Conservation (phyloP, 2,888 invertebrate genomes). For the Ernsta delagoae region DNA sequence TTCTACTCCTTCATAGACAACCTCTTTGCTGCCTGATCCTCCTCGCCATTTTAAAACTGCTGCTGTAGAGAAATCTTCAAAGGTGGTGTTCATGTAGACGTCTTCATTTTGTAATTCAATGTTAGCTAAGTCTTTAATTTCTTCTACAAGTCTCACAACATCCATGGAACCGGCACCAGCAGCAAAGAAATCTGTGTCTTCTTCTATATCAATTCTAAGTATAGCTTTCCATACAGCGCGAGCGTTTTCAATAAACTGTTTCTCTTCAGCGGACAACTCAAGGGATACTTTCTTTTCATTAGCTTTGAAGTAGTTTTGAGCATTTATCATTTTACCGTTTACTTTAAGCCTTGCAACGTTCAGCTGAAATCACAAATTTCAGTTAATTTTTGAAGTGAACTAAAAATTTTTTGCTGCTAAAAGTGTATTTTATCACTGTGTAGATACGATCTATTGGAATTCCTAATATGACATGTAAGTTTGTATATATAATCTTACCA, state of each 20-base stretch:
- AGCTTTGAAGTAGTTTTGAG: constrained; percentile 90
- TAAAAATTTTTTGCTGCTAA: neutral
- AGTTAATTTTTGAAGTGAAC: no score
- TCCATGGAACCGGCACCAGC: constrained; percentile 99
- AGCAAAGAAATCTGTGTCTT: constrained; percentile 95
- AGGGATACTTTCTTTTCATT: constrained; percentile 81
- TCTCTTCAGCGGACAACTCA: constrained; percentile 90
- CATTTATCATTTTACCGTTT: constrained; percentile 92
- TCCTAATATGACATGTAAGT: no score
- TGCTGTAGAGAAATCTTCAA: constrained; percentile 90
- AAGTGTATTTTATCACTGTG: neutral
- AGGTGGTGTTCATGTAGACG: constrained; percentile 96
- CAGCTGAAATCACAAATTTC: constrained; percentile 74
- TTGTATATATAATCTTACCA: no score
- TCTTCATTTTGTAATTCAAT: constrained; percentile 94
- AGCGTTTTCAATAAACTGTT: constrained; percentile 86
- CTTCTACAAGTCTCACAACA: constrained; percentile 96
- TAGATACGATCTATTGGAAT: no score
- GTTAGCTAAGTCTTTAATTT: constrained; percentile 92
- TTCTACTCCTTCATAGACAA: constrained; percentile 90
- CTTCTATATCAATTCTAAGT: constrained; percentile 89
- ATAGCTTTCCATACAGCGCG: constrained; percentile 93
- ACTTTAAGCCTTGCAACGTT: constrained; percentile 91
- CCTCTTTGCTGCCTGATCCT: constrained; percentile 77
- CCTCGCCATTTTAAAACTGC: constrained; percentile 89